Evolutionary conservation across 2,113 vertebrate genomes (phyloP).

Genomic region (Hirundichthys speculiger): DNA sequence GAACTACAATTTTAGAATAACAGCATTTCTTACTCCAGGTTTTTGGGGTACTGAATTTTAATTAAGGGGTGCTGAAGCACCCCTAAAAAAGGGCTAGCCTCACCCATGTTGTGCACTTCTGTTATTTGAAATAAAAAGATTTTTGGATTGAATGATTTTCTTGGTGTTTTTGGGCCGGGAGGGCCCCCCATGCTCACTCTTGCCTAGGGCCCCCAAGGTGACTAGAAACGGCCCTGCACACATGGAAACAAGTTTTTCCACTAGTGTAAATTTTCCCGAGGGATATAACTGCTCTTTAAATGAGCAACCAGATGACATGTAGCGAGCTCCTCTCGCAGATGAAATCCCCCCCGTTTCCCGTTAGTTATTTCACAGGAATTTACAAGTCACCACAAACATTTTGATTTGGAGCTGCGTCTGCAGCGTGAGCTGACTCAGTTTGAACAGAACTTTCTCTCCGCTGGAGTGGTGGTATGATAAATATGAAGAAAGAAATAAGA

Average conservation of each 20-base stretch:
- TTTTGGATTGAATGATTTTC: too few species aligned
- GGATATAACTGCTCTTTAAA: neutral
- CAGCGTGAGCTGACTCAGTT: slow-evolving; percentile 16
- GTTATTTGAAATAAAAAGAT: too few species aligned
- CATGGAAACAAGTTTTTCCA: slow-evolving; percentile 3
- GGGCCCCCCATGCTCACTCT: too few species aligned
- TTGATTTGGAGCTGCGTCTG: slow-evolving; percentile 21
- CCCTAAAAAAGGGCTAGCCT: too few species aligned
- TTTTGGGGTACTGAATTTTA: too few species aligned
- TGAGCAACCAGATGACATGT: neutral
- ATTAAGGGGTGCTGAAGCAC: too few species aligned
- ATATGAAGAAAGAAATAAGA: too few species aligned
- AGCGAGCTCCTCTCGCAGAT: neutral
- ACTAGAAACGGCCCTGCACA: neutral
- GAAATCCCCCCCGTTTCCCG: slow-evolving; percentile 45
- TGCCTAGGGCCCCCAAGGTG: too few species aligned
- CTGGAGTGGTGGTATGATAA: neutral
- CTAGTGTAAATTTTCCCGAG: slow-evolving; percentile 6
- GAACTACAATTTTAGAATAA: too few species aligned
- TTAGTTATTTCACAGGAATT: slow-evolving; percentile 57
- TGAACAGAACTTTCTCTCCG: slow-evolving; percentile 7
- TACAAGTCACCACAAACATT: slow-evolving; percentile 60
- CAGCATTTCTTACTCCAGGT: too few species aligned
- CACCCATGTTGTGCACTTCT: too few species aligned
- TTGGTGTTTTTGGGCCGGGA: too few species aligned